Conservation (phyloP, 2,797 vertebrate species). For the Typhlichthys subterraneus region DNA sequence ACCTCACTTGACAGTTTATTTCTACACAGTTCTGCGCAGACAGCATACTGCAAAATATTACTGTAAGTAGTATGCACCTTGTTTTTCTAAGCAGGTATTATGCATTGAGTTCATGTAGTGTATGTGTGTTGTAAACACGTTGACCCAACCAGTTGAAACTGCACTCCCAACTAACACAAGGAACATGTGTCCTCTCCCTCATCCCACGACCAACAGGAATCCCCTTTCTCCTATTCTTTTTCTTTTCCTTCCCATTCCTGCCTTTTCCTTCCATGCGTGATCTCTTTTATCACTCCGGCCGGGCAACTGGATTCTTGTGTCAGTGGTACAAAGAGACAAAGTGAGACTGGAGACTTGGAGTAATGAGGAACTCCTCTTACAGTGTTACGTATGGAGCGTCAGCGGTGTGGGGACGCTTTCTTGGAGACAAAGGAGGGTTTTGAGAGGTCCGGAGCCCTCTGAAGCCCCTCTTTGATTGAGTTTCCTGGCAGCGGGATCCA, state of each 20-base stretch:
- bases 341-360: conserved; percentile 58
- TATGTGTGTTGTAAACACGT: background rate
- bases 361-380: conserved; percentile 78
- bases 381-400: conserved; percentile 68
- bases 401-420: conserved; percentile 61
- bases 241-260: conserved; percentile 12
- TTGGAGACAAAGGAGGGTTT: conserved; percentile 71
- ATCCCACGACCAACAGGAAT: conserved; percentile 27
- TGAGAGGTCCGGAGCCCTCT: conserved; percentile 64
- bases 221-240: conserved; percentile 18
- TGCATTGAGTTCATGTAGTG: no score
- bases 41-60: no score
- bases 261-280: conserved; percentile 28
- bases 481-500: conserved; percentile 66
- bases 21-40: no score
- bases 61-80: no score
- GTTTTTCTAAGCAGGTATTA: no score
- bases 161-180: background rate
- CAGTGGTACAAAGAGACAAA: conserved; percentile 73
- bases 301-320: conserved; percentile 68
- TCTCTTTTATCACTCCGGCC: conserved; percentile 58
- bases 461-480: conserved; percentile 74
- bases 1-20: no score
- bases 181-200: conserved; percentile 24
- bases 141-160: conserved; percentile 5